phyloP scores from a whole-genome alignment of 2,888 invertebrate genomes.

The Leuctra nigra region DNA sequence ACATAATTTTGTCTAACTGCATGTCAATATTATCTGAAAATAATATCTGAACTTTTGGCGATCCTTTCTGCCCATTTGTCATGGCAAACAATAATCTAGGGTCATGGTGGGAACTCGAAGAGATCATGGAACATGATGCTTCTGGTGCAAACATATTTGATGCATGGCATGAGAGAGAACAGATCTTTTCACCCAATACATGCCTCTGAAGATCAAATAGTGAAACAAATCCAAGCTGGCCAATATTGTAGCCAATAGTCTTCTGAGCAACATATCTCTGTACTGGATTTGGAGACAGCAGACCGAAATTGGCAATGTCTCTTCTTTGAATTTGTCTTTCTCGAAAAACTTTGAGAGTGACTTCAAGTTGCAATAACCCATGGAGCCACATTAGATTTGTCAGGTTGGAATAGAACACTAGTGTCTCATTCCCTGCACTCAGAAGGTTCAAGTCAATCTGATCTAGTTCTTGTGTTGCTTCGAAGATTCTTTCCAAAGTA shows the following conservation, averaged over 20 bases:
- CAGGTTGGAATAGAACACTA: constrained; percentile 38
- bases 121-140: not conserved
- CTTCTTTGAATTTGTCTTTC: not conserved
- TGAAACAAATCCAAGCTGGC: constrained; percentile 39
- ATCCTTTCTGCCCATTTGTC: constrained; percentile 19
- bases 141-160: not conserved
- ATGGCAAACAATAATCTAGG: constrained; percentile 23
- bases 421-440: constrained; percentile 37
- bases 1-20: constrained; percentile 28
- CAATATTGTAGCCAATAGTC: constrained; percentile 39
- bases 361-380: constrained; percentile 31
- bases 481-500: constrained; percentile 33
- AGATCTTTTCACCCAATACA: constrained; percentile 35
- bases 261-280: constrained; percentile 22
- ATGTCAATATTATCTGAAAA: constrained; percentile 34
- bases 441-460: constrained; percentile 37
- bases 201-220: constrained; percentile 36
- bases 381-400: constrained; percentile 41
- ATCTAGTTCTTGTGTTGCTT: constrained; percentile 34
- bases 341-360: not conserved
- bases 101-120: too few relatives aligned
- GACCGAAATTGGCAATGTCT: too few relatives aligned
- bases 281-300: constrained; percentile 25
- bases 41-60: constrained; percentile 33
- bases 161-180: not conserved